These are phyloP conservation scores for Cyclopterus lumpus DNA, from an alignment of 2,797 vertebrate species.

Conservation along the genomic window DNA sequence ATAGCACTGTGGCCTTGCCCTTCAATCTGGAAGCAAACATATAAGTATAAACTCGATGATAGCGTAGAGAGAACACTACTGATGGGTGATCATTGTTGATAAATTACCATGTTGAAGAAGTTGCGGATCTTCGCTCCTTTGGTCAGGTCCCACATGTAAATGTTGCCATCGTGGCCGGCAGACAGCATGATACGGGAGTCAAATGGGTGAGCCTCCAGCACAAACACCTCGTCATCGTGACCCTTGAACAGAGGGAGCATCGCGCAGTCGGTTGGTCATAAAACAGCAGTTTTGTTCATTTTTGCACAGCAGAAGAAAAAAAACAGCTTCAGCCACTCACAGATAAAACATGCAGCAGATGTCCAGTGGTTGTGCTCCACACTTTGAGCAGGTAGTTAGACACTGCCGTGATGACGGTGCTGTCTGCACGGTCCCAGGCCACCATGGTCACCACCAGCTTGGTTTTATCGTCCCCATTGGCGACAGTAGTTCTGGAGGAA, in stretches of 20 bases:
- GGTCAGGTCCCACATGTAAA: constrained; percentile 96
- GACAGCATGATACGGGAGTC: constrained; percentile 96
- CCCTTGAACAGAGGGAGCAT: constrained; percentile 81
- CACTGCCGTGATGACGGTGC: constrained; percentile 94
- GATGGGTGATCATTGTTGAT: rapidly evolving
- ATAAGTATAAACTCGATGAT: neutral
- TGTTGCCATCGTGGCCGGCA: constrained; percentile 97
- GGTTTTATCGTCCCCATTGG: constrained; percentile 91
- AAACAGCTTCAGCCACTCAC: constrained; percentile 81
- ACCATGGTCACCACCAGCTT: constrained; percentile 99
- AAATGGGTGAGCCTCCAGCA: constrained; percentile 96
- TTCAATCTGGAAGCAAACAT: constrained; percentile 88
- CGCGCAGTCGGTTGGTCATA: neutral
- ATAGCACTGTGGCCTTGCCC: constrained; percentile 98
- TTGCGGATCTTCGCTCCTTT: constrained; percentile 96
- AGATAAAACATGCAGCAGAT: constrained; percentile 93
- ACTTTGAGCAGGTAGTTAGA: constrained; percentile 98
- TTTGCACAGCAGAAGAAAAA: neutral
- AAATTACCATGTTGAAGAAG: constrained; percentile 97
- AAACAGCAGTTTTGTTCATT: neutral
- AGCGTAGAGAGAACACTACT: neutral
- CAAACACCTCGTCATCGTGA: constrained; percentile 97
- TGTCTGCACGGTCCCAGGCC: constrained; percentile 95
- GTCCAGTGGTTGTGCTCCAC: constrained; percentile 91
- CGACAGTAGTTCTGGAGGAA: constrained; percentile 80